Evolutionary conservation across 2,888 invertebrate genomes (phyloP), one percentile per base, ranked within the genome.

Genomic region (Minunthozetes semirufus): DNA sequence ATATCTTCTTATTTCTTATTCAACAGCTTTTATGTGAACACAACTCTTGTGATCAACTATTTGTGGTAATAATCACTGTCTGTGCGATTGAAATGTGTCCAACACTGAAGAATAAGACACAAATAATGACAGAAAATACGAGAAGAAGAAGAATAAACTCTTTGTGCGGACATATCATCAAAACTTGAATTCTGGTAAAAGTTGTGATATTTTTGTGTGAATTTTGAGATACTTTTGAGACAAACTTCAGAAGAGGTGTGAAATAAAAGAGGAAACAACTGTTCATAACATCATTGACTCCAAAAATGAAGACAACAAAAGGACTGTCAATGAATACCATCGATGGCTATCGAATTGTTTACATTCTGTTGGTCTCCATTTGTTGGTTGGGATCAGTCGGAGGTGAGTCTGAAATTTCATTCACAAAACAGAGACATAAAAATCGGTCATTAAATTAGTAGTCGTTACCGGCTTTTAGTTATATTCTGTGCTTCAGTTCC

Each of bases 381-480:
- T 70, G 70, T 46, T 70, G 70, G 70, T 25, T 70, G 25, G 1
- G 1, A 13, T 42, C 70, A 25, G 70, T 25, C 25, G 27, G 25
- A 70, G 70, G 70, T 70, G 27, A 42, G 42, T n/a, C n/a, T n/a
- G n/a, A n/a, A n/a, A 59, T 17, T 25, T 13, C 6, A n/a, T 15
- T 50, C n/a, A 50, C 8, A n/a, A 50, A 50, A 50, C 50, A 63
- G 33, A 63, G 63, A 68, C 22, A 68, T 68, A 46, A 68, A 68
- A 68, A 68, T 68, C 46, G 68, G 46, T 68, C 68, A 68, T 68
- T 68, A 68, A 68, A 68, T 68, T 68, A 68, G 68, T 9, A 68
- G 33, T 29, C 63, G 15, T 63, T 63, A 29, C 68, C 46, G 68
- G 46, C 68, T 19, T 68, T 68, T 68, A 68, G 68, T 68, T 42